These are phyloP conservation scores for Kryphioiulus occultus DNA, from an alignment of 2,888 invertebrate genomes.

Conservation along the genomic window DNA sequence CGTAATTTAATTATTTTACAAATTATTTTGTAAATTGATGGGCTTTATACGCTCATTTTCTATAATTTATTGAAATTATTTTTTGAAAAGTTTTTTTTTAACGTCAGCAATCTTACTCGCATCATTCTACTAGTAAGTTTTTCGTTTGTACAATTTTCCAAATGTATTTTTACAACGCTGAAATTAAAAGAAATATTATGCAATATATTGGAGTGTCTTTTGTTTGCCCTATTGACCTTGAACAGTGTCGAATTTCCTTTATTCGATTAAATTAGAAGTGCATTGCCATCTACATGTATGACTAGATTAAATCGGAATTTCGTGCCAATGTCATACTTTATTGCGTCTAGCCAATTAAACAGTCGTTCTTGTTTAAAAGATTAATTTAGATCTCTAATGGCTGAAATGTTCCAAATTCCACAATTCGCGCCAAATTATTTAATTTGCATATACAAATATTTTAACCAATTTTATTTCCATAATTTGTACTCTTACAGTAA, in stretches of 20 bases:
- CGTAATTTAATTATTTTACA: not conserved
- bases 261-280: too few species aligned
- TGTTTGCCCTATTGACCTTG: not conserved
- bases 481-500: too few species aligned
- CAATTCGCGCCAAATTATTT: too few species aligned
- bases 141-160: not conserved
- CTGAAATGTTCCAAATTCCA: too few species aligned
- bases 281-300: too few species aligned
- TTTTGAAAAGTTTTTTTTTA: not conserved
- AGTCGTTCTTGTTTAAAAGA: too few species aligned
- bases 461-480: too few species aligned
- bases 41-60: not conserved
- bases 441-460: too few species aligned
- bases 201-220: not conserved
- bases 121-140: not conserved
- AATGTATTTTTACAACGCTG: constrained; percentile 6
- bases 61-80: not conserved
- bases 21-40: not conserved
- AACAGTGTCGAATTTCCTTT: not conserved
- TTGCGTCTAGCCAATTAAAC: too few species aligned
- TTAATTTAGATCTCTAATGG: too few species aligned
- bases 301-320: too few species aligned
- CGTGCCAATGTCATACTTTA: too few species aligned
- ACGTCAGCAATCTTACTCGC: not conserved
- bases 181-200: not conserved